phyloP scores from a whole-genome alignment of 2,888 invertebrate species.

The Malachius bipustulatus region DNA sequence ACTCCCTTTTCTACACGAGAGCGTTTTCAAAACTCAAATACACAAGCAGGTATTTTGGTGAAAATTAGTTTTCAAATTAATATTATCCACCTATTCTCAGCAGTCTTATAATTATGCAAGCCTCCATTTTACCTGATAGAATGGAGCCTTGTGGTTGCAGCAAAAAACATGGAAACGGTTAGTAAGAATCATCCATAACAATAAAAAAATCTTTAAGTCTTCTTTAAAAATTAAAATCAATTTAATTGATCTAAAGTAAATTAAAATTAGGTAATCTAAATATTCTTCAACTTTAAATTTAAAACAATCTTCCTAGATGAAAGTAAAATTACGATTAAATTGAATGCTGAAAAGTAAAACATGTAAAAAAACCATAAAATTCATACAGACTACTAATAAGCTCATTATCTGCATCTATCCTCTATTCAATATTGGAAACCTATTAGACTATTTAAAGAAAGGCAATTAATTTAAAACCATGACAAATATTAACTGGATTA shows the following conservation, averaged over 20 bases:
- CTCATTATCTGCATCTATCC: too few relatives aligned
- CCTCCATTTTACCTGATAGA: constrained; percentile 73
- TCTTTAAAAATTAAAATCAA: constrained; percentile 1
- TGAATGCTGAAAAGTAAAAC: too few relatives aligned
- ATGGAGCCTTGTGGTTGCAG: constrained; percentile 71
- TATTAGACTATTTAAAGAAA: too few relatives aligned
- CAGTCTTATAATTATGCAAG: constrained; percentile 42
- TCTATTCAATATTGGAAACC: too few relatives aligned
- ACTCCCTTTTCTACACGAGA: neutral
- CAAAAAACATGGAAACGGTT: constrained; percentile 45
- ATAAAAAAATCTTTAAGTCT: constrained; percentile 12
- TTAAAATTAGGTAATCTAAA: neutral
- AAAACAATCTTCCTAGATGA: too few relatives aligned
- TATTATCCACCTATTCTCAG: constrained; percentile 31
- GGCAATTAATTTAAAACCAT: too few relatives aligned
- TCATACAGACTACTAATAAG: too few relatives aligned
- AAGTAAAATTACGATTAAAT: too few relatives aligned
- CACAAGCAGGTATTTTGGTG: constrained; percentile 13
- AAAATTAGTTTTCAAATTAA: constrained; percentile 16
- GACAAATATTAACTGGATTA: too few relatives aligned
- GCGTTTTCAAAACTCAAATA: constrained; percentile 4
- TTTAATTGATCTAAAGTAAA: constrained; percentile 13
- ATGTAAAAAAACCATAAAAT: too few relatives aligned
- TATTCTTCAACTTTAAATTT: too few relatives aligned
- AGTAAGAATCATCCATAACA: constrained; percentile 38